phyloP scores from a whole-genome alignment of 1,140 invertebrate genomes.

The Dufourea novaeangliae region DNA sequence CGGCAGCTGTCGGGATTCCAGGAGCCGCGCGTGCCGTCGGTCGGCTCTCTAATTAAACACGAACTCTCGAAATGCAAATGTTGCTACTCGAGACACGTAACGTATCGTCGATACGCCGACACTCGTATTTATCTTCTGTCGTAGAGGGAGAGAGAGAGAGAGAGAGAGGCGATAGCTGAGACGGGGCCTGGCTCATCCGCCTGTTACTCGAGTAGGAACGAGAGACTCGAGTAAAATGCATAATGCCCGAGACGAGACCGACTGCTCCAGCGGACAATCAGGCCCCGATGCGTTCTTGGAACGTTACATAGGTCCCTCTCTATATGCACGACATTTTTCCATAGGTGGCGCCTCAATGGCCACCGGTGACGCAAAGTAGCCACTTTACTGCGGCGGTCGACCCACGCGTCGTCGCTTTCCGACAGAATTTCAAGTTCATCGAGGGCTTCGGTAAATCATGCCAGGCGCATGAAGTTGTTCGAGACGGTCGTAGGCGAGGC shows the following conservation, averaged over 20 bases:
- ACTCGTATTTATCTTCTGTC: not conserved
- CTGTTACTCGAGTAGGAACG: not conserved
- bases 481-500: slow-evolving; percentile 6
- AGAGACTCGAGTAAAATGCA: too few relatives aligned
- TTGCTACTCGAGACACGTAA: not conserved
- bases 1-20: not conserved
- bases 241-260: not conserved
- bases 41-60: not conserved
- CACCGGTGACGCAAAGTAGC: slow-evolving; percentile 56
- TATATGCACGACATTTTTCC: slow-evolving; percentile 11
- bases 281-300: not conserved
- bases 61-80: not conserved
- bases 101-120: not conserved
- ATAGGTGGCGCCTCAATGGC: slow-evolving; percentile 23
- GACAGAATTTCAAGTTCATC: slow-evolving; percentile 60
- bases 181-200: too few relatives aligned
- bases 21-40: not conserved
- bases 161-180: too few relatives aligned
- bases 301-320: not conserved
- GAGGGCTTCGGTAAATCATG: slow-evolving; percentile 53
- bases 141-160: too few relatives aligned
- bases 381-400: slow-evolving; percentile 38
- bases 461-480: slow-evolving; percentile 34
- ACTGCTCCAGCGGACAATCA: not conserved
- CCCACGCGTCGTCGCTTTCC: slow-evolving; percentile 56